Base-by-base conservation (phyloP, 2,797 vertebrate species). In the Rallus crepitans region DNA sequence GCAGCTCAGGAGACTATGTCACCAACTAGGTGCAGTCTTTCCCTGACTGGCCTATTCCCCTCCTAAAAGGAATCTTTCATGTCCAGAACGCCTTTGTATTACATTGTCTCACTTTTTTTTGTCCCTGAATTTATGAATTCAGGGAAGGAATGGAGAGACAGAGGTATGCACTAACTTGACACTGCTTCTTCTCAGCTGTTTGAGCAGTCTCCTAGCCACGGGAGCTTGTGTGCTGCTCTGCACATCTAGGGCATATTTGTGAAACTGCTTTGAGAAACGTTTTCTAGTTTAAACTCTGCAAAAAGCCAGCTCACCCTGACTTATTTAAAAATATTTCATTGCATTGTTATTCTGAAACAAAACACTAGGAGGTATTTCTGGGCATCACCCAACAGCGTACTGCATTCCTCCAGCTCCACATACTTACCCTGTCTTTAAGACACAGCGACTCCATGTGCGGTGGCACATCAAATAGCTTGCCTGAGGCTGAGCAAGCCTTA, bases 341-440 rank as follows among this genome's bases (percentile, higher is more conserved):
- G 63, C 53, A 17, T 28, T 95, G 28, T 33, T 69, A 65, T 56
- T 82, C 50, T 76, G 66, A 83, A 94, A 69, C 18, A 63, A 56
- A 91, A 66, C 47, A 63, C 56, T 55, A 73, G 73, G 55, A 90
- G 56, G 57, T 65, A 82, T 94, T 96, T 84, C 68, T 84, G 90
- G 66, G 73, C 31, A 72, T 87, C 50, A 56, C 17, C 14, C 4
- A 7, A 25, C 45, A 33, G 27, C 18, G 7, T 30, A 61, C 31
- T 84, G 18, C 63, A 21, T 63, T 87, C 42, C 56, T 90, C 25
- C 35, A 76, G 39, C 28, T 93, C 61, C 28, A 48, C 40, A 39
- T n/a, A 40, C 35, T 82, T 66, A 59, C 39, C 5, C 11, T 50
- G 30, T 52, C 77, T 87, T 52, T 52, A 82, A 50, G 31, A 56